These are phyloP conservation scores for Sebastolobus alascanus DNA, from an alignment of 2,797 vertebrate species.

Conservation along the genomic window DNA sequence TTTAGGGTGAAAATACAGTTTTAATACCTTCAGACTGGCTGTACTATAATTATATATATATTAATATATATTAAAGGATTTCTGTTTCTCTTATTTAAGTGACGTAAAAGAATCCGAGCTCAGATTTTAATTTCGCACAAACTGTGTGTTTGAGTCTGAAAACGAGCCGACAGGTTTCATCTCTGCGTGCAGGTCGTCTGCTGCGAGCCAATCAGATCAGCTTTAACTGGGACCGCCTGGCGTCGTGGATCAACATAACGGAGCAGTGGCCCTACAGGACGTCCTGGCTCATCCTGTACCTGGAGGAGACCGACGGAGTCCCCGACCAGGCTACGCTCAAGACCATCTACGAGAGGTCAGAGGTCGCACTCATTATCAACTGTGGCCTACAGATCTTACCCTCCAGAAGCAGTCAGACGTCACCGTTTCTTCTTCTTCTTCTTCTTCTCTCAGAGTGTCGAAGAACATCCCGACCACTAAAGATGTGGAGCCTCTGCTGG, in stretches of 20 bases:
- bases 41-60: too few species aligned
- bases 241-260: slow-evolving; percentile 98
- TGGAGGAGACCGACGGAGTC: slow-evolving; percentile 94
- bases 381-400: too few species aligned
- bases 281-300: slow-evolving; percentile 95
- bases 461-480: slow-evolving; percentile 98
- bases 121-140: too few species aligned
- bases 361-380: too few species aligned
- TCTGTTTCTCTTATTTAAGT: too few species aligned
- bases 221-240: slow-evolving; percentile 97
- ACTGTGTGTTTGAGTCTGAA: too few species aligned
- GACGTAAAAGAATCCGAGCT: too few species aligned
- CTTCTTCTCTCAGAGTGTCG: slow-evolving; percentile 86
- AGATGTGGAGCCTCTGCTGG: slow-evolving; percentile 97
- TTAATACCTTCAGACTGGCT: too few species aligned
- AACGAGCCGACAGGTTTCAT: too few species aligned
- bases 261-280: slow-evolving; percentile 99
- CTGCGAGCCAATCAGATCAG: slow-evolving; percentile 97
- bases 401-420: neutral
- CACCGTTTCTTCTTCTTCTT: neutral
- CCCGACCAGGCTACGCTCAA: slow-evolving; percentile 93
- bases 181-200: slow-evolving; percentile 86
- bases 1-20: too few species aligned
- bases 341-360: slow-evolving; percentile 95
- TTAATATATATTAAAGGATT: too few species aligned